A percentile compares a stretch with the other conserved stretches of the same genome.
phyloP scores from a whole-genome alignment of 1,140 invertebrate genomes.

The Drosophila albomicans region DNA sequence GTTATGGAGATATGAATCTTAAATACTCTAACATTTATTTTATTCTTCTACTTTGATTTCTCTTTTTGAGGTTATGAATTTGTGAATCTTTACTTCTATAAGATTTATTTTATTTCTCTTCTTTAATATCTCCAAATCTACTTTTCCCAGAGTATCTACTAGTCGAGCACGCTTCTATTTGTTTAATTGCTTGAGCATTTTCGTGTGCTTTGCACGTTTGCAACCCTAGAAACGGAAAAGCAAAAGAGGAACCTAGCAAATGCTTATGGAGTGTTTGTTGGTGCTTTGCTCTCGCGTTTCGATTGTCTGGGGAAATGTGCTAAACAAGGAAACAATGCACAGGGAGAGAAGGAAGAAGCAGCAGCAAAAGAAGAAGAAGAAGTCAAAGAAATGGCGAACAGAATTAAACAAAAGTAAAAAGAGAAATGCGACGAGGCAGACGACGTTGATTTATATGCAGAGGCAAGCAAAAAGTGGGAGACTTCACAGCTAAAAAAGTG shows the following conservation, averaged over 20 bases:
- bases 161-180: neutral
- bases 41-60: no score
- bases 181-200: neutral
- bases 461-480: neutral
- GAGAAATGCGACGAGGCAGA: slow-evolving; percentile 36
- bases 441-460: slow-evolving; percentile 67
- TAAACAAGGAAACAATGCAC: slow-evolving; percentile 20
- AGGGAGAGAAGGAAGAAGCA: slow-evolving; percentile 13
- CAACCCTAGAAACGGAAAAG: slow-evolving; percentile 35
- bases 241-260: slow-evolving; percentile 32
- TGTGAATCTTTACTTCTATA: no score
- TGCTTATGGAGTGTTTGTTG: slow-evolving; percentile 28
- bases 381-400: slow-evolving; percentile 22
- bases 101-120: no score
- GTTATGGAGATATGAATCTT: no score
- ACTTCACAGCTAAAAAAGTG: slow-evolving; percentile 32
- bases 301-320: slow-evolving; percentile 26
- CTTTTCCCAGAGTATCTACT: slow-evolving; percentile 2
- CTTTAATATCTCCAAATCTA: neutral
- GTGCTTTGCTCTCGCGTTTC: slow-evolving; percentile 7
- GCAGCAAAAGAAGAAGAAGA: slow-evolving; percentile 31
- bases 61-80: no score
- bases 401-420: slow-evolving; percentile 29
- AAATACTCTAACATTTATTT: no score
- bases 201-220: slow-evolving; percentile 23